phyloP scores from a whole-genome alignment of 2,888 invertebrate genomes.

The Colletes collaris region DNA sequence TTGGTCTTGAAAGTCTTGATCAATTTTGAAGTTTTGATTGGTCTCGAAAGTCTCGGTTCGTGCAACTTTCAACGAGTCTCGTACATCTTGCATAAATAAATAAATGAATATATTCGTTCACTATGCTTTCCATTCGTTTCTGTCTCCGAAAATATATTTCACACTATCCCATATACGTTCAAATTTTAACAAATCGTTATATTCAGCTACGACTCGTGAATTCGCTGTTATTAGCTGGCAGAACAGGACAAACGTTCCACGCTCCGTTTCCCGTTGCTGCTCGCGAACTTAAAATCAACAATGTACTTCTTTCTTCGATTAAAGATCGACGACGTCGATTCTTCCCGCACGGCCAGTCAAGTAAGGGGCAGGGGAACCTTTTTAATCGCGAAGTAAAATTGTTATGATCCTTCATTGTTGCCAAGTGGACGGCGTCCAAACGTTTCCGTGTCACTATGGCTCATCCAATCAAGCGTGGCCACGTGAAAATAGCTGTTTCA shows the following conservation, averaged over 20 bases:
- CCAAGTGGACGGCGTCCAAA: slow-evolving; percentile 73
- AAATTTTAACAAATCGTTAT: too few species aligned
- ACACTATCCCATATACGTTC: too few species aligned
- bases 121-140: too few species aligned
- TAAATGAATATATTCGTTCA: too few species aligned
- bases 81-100: too few species aligned
- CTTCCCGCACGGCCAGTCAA: slow-evolving; percentile 36
- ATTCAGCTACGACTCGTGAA: not conserved
- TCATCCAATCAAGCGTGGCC: slow-evolving; percentile 73
- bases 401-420: slow-evolving; percentile 69
- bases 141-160: too few species aligned
- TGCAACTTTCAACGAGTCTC: too few species aligned
- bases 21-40: too few species aligned
- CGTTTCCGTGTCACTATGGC: slow-evolving; percentile 71
- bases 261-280: slow-evolving; percentile 8
- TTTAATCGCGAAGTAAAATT: slow-evolving; percentile 65
- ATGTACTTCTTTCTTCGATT: slow-evolving; percentile 30
- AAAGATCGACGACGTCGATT: slow-evolving; percentile 49
- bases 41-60: too few species aligned
- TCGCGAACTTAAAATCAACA: slow-evolving; percentile 31
- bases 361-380: slow-evolving; percentile 23
- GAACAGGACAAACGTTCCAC: slow-evolving; percentile 4
- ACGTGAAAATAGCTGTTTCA: slow-evolving; percentile 74
- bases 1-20: too few species aligned
- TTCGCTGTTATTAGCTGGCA: too few species aligned